Conservation (phyloP, 1,140 invertebrate species). For the Pissodes strobi region DNA sequence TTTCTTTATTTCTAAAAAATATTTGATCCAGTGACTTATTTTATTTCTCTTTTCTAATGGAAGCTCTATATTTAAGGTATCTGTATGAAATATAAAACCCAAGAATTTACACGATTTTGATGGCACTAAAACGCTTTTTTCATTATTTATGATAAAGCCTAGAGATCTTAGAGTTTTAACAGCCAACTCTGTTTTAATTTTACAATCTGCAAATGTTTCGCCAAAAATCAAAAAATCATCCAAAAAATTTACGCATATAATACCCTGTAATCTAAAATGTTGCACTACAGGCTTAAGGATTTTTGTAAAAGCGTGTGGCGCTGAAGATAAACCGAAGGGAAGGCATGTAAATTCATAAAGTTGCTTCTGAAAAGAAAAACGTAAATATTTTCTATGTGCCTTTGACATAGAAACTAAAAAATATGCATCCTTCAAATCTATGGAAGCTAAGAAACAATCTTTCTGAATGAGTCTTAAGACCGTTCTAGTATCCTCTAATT, state of each 20-base stretch:
- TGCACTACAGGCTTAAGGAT: not conserved
- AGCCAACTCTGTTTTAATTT: not conserved
- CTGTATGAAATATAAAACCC: slow-evolving; percentile 4
- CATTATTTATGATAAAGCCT: slow-evolving; percentile 4
- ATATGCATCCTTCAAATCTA: slow-evolving; percentile 1
- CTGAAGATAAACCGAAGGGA: not conserved
- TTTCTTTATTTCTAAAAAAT: not conserved
- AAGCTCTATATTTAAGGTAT: not conserved
- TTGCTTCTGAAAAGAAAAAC: not conserved
- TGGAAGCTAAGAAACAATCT: not conserved
- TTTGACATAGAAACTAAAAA: not conserved
- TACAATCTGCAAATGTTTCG: not conserved
- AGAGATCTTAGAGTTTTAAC: not conserved
- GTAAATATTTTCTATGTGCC: not conserved
- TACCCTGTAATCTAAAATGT: not conserved
- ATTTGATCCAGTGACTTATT: not conserved
- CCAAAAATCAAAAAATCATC: not conserved
- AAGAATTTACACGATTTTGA: not conserved
- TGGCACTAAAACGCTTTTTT: not conserved
- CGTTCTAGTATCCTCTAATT: not conserved
- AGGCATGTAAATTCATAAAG: not conserved
- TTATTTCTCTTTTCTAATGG: not conserved
- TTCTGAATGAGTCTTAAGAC: not conserved
- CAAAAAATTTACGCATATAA: not conserved
- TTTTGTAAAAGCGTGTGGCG: not conserved